Percentiles rank a stretch among this genome's conserved stretches.
Evolutionary conservation across 2,797 vertebrate genomes (phyloP).

Genomic region (Adrianichthys oophorus): DNA sequence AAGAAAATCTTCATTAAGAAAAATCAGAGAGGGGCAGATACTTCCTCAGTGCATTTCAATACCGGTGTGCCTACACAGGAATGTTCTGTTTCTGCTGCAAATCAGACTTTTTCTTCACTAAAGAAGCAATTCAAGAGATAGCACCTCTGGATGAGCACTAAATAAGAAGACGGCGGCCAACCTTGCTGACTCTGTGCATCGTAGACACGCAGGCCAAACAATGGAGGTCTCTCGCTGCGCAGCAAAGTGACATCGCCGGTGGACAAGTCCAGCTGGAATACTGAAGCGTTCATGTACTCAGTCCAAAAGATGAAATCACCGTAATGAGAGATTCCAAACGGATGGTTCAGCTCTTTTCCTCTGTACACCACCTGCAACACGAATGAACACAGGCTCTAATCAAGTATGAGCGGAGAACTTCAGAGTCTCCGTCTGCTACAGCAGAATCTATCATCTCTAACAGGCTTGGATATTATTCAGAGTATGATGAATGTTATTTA

Average conservation of each 20-base stretch:
- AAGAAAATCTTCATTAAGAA: too few species aligned
- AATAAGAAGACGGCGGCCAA: constrained; percentile 60
- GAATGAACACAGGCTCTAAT: constrained; percentile 31
- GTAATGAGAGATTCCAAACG: constrained; percentile 95
- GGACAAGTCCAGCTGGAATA: constrained; percentile 92
- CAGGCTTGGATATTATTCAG: constrained; percentile 46
- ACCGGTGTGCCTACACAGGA: neutral
- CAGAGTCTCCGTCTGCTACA: constrained; percentile 17
- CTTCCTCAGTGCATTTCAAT: too few species aligned
- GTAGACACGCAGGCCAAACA: constrained; percentile 95
- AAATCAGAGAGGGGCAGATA: too few species aligned
- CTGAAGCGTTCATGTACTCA: constrained; percentile 98
- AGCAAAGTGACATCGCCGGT: constrained; percentile 87
- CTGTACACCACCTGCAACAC: constrained; percentile 89
- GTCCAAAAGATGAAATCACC: constrained; percentile 96
- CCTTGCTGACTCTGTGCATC: constrained; percentile 95
- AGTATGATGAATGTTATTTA: constrained; percentile 60
- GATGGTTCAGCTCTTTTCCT: constrained; percentile 96
- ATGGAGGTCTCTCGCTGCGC: constrained; percentile 90
- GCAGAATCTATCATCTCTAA: constrained; percentile 48
- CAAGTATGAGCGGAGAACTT: constrained; percentile 7
- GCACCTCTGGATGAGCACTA: constrained; percentile 14
- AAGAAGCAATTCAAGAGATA: constrained; percentile 25
- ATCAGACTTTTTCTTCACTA: constrained; percentile 24
- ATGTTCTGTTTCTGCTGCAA: constrained; percentile 16